Evolutionary conservation across 2,797 vertebrate species (phyloP), one percentile per base, ranked within the genome.

Genomic region (Fringilla coelebs): DNA sequence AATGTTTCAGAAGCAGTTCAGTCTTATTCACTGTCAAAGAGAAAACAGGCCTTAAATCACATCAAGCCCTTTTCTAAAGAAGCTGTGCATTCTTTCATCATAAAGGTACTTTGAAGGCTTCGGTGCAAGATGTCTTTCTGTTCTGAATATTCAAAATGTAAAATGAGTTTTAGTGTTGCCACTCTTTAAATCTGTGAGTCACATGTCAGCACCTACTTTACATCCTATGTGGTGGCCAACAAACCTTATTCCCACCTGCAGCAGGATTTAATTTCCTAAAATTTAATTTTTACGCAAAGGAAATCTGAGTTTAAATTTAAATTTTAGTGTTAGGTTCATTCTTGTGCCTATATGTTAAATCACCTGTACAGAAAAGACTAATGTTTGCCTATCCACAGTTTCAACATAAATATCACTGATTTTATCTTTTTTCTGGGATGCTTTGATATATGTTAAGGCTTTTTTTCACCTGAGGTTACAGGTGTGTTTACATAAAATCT

Each of bases 401-500:
- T 89, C 87, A 79, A 60, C 21, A 57, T 55, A 77, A 79, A 54
- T 83, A 91, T n/a, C 8, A 73, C 31, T 31, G 65, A 71, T 88
- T 91, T 83, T 77, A 71, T 94, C 57, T 90, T 48, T 78, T 46
- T 83, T n/a, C 61, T 85, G 38, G 16, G 16, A 15, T 77, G 15
- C 87, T 92, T 92, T 96, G 75, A 83, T 94, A 76, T 28, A 66
- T 2, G 6, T 36, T 71, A 34, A 74, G 65, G 21, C 6, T 28
- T 71, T 62, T 88, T 93, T 92, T 68, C 52, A 54, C 46, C 65
- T 85, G 61, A 89, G 65, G 54, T 89, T 62, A 75, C 79, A 88
- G 82, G 49, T 93, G 82, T 94, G 76, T 93, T 95, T 94, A 65
- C 41, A 34, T 71, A 88, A 78, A 78, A 63, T 10, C 25, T 76